Percentiles rank a stretch among this genome's conserved stretches.
Conservation (phyloP, 2,888 invertebrate genomes). For the Drosophila neotestacea region DNA sequence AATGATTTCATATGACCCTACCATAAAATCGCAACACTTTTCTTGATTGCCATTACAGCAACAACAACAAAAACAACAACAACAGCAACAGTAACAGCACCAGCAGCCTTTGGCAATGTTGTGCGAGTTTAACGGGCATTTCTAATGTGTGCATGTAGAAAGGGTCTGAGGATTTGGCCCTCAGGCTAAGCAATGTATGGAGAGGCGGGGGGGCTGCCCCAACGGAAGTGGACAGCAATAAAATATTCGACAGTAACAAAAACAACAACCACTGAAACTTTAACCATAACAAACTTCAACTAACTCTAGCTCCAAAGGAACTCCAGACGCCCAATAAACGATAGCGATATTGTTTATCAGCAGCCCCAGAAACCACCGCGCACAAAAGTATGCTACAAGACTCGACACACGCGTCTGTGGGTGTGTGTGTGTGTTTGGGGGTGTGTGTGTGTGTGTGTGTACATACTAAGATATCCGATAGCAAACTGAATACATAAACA, state of each 20-base stretch:
- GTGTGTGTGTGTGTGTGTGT: conserved; percentile 1
- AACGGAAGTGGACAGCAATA: conserved; percentile 68
- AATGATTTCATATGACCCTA: conserved; percentile 50
- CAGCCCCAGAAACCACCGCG: conserved; percentile 23
- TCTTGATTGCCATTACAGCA: conserved; percentile 53
- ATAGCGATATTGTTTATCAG: conserved; percentile 57
- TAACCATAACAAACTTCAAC: conserved; percentile 63
- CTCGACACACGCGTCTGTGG: conserved; percentile 5
- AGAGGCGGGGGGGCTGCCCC: background rate
- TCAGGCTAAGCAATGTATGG: background rate
- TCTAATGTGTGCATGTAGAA: conserved; percentile 15
- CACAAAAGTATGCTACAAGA: conserved; percentile 54
- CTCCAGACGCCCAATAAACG: conserved; percentile 24
- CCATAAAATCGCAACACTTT: conserved; percentile 64
- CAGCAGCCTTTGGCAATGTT: conserved; percentile 27
- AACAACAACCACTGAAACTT: conserved; percentile 51
- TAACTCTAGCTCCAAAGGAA: conserved; percentile 26
- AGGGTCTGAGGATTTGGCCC: background rate
- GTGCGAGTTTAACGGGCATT: conserved; percentile 23
- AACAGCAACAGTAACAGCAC: background rate
- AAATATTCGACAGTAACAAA: conserved; percentile 50
- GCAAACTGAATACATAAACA: conserved; percentile 64
- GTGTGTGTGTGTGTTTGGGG: conserved; percentile 2
- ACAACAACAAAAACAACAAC: background rate
- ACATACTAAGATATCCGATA: conserved; percentile 50